phyloP scores from a whole-genome alignment of 2,113 vertebrate genomes.

The Sisor rabdophorus region DNA sequence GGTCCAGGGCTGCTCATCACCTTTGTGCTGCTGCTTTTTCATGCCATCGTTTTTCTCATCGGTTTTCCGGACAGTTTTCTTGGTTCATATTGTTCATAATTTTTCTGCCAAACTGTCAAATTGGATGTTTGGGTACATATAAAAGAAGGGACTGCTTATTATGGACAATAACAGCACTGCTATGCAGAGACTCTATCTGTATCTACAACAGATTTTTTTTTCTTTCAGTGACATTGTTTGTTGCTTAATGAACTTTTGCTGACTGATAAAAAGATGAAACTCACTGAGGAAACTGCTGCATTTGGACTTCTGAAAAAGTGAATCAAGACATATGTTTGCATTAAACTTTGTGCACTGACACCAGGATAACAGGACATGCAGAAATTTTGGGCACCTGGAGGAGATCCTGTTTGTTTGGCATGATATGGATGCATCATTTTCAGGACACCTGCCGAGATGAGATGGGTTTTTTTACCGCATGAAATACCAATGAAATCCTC shows the following conservation, averaged over 20 bases:
- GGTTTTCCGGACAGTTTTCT: not conserved
- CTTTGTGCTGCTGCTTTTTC: slow-evolving; percentile 5
- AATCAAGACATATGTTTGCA: slow-evolving; percentile 39
- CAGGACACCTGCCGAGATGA: not conserved
- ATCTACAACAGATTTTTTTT: slow-evolving; percentile 1
- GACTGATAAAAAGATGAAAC: slow-evolving; percentile 17
- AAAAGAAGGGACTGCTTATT: not conserved
- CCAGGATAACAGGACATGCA: slow-evolving; percentile 16
- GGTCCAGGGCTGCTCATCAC: slow-evolving; percentile 41
- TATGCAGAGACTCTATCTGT: slow-evolving; percentile 20
- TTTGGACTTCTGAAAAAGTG: slow-evolving; percentile 27
- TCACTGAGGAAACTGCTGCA: not conserved
- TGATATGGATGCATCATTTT: slow-evolving; percentile 22
- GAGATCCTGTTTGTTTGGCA: slow-evolving; percentile 35
- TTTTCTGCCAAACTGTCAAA: not conserved
- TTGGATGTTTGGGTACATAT: not conserved
- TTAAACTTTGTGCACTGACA: slow-evolving; percentile 39
- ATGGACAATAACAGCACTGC: slow-evolving; percentile 9
- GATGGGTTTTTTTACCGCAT: not conserved
- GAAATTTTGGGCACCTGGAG: not conserved
- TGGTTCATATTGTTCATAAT: not conserved
- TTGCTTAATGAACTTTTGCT: slow-evolving; percentile 15
- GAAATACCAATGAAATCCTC: slow-evolving; percentile 5
- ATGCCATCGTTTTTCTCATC: not conserved
- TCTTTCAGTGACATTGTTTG: not conserved